Evolutionary conservation across 2,797 vertebrate species (phyloP), one percentile per base, ranked within the genome.

Genomic region (Gymnothorax reevesii): DNA sequence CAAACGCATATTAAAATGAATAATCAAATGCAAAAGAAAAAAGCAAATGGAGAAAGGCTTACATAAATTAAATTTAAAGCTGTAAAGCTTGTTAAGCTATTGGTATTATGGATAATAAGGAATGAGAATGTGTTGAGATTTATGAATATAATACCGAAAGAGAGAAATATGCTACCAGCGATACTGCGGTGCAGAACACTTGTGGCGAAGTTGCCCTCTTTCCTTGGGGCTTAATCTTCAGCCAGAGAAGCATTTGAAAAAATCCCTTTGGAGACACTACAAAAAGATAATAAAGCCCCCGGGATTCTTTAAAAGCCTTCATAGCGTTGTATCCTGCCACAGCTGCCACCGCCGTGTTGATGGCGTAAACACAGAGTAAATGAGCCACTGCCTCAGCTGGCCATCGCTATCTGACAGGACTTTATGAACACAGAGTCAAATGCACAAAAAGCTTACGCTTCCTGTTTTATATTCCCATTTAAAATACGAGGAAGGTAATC

Each of bases 321-420:
- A 59, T 15, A 25, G 80, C 71, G 88, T 84, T 49, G 77, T 77
- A 84, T 77, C 86, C 89, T 89, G 87, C 55, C 33, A 42, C 33
- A 42, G 33, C 2, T 33, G 60, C 59, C 59, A 4, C 13, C 59
- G 15, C 12, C 13, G 59, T 84, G 86, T 87, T 92, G 90, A 90
- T 90, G 75, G 88, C 85, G 90, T 88, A 90, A 88, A 89, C 88
- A 87, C 82, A 87, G 89, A 86, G 84, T 86, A 88, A 91, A 90
- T 85, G 86, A 88, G 89, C 87, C 27, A 88, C 87, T 62, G 84
- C 83, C 86, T 88, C 86, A 49, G 33, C 52, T 20, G 20, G 1
- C 59, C 13, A 17, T 22, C 52, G 20, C 17, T 57, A n/a, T 88
- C 87, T 89, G 90, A 90, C 90, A 89, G 88, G 64, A 60, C 87